Percentiles rank a stretch among this genome's conserved stretches.
These are phyloP conservation scores for Diabrotica balteata DNA, from an alignment of 2,888 invertebrate genomes.

Conservation along the genomic window DNA sequence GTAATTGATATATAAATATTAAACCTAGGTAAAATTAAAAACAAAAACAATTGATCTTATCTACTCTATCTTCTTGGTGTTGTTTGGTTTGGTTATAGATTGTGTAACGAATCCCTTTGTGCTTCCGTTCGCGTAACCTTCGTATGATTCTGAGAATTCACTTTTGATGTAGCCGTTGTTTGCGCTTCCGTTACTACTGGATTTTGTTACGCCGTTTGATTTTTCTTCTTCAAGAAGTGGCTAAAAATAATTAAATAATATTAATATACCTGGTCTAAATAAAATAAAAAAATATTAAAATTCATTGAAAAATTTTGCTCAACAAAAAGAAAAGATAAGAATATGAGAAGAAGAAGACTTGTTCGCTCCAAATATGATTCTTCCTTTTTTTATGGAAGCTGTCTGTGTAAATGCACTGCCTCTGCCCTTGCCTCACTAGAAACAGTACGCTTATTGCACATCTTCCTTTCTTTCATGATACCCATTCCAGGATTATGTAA, in stretches of 20 bases:
- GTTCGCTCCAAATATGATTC: no score
- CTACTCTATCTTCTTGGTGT: conserved; percentile 48
- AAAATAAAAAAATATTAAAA: no score
- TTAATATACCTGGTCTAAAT: neutral
- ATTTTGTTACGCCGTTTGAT: conserved; percentile 54
- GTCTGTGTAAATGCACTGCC: no score
- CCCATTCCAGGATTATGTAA: no score
- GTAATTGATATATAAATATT: neutral
- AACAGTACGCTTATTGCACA: no score
- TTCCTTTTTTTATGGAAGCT: no score
- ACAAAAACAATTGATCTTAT: conserved; percentile 5
- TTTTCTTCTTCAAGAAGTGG: conserved; percentile 67
- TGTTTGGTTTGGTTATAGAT: conserved; percentile 45
- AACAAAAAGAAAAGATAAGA: no score
- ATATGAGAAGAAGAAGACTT: no score
- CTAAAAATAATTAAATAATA: conserved; percentile 59
- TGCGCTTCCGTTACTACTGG: conserved; percentile 52
- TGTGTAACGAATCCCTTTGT: conserved; percentile 68
- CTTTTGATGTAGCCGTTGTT: conserved; percentile 63
- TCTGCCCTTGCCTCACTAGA: no score
- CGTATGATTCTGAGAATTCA: conserved; percentile 65
- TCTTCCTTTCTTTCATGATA: no score
- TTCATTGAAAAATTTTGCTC: no score
- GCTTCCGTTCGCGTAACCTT: conserved; percentile 69
- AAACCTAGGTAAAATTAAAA: conserved; percentile 8